These are phyloP conservation scores for Apamea crenata DNA, from an alignment of 2,888 invertebrate species.

Conservation along the genomic window DNA sequence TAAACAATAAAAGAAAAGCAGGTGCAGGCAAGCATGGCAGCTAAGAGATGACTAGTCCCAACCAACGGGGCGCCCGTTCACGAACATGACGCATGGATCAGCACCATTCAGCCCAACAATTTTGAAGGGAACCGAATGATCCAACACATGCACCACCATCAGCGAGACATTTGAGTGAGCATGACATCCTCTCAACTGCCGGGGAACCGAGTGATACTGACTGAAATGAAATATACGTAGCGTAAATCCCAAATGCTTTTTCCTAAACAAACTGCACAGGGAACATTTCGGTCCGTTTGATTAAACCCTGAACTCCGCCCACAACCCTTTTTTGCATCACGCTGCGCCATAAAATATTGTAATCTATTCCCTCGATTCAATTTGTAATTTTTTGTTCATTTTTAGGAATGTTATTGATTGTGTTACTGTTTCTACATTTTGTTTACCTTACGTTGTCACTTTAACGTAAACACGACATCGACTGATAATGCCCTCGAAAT, in stretches of 20 bases:
- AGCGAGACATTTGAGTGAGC: not conserved
- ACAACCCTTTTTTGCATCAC: conserved; percentile 80
- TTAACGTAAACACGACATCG: too few relatives aligned
- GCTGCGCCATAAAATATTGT: conserved; percentile 77
- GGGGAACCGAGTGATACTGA: not conserved
- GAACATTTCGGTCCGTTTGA: conserved; percentile 64
- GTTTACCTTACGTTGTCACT: not conserved
- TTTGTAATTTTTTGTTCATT: conserved; percentile 32
- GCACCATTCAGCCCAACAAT: not conserved
- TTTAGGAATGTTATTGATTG: conserved; percentile 16
- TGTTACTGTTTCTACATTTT: not conserved
- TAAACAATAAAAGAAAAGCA: not conserved
- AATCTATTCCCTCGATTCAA: conserved; percentile 57
- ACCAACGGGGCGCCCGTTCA: not conserved
- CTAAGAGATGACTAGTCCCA: too few relatives aligned
- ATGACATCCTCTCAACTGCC: not conserved
- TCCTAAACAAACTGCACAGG: conserved; percentile 53
- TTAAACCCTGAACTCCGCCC: conserved; percentile 60
- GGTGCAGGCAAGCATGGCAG: too few relatives aligned
- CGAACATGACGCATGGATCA: not conserved
- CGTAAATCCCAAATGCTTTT: conserved; percentile 9
- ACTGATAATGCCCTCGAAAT: not conserved
- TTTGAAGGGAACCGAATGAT: not conserved
- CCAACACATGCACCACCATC: not conserved
- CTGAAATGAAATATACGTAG: not conserved